Evolutionary conservation across 2,888 invertebrate species (phyloP).

Genomic region (Hipparchia semele): DNA sequence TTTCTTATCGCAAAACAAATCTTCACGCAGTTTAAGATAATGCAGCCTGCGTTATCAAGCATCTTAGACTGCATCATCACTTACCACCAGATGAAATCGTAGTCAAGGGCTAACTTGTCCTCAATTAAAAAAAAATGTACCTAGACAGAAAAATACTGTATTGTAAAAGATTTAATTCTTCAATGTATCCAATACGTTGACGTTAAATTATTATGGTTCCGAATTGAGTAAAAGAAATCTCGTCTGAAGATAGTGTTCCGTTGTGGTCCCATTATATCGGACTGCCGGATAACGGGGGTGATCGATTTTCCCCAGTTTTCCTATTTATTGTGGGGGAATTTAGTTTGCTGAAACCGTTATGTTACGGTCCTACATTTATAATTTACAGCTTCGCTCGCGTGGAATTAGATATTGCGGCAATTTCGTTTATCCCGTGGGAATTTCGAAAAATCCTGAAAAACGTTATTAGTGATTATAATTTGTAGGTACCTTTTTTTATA

Average conservation of each 20-base stretch:
- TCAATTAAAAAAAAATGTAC: neutral
- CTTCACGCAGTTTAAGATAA: no score
- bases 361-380: neutral
- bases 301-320: conserved; percentile 32
- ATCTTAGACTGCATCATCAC: no score
- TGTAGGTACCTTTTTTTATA: no score
- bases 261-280: conserved; percentile 36
- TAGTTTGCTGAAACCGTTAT: neutral
- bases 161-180: conserved; percentile 6
- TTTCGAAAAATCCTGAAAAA: no score
- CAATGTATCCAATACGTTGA: conserved; percentile 31
- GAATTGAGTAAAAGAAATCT: conserved; percentile 37
- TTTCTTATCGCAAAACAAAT: no score
- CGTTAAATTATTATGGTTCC: conserved; percentile 37
- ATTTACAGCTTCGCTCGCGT: no score
- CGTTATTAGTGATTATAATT: no score
- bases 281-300: conserved; percentile 32
- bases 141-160: neutral
- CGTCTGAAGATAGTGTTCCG: conserved; percentile 35
- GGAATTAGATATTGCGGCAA: no score
- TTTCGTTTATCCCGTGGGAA: no score
- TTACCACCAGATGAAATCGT: no score
- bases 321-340: neutral
- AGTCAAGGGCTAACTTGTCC: no score
- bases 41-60: no score